A percentile compares a stretch with the other conserved stretches of the same genome.
Conservation (phyloP, 2,113 vertebrate genomes). For the Poecile atricapillus region DNA sequence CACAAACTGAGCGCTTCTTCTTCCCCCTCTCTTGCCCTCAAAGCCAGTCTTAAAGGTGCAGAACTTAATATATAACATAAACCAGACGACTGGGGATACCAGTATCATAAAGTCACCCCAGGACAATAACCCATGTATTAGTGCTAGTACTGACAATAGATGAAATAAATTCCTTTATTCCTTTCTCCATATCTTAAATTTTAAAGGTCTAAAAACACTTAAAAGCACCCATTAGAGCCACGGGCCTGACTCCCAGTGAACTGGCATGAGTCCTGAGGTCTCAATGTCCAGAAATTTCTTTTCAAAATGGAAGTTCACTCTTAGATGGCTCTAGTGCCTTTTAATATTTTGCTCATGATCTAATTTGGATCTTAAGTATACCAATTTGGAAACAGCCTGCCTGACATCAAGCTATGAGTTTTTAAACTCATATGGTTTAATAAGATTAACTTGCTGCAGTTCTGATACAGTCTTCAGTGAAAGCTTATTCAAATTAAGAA, state of each 20-base stretch:
- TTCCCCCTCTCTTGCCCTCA: no score
- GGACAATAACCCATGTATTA: neutral
- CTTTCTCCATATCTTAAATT: neutral
- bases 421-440: neutral
- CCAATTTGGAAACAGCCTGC: constrained; percentile 25
- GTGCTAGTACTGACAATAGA: neutral
- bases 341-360: constrained; percentile 29
- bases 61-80: no score
- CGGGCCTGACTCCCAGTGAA: neutral
- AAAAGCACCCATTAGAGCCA: neutral
- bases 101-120: no score
- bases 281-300: neutral
- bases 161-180: neutral
- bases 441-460: constrained; percentile 28
- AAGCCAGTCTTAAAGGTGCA: no score
- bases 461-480: constrained; percentile 24
- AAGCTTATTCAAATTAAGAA: constrained; percentile 40
- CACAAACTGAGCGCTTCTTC: no score
- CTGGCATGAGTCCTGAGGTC: neutral
- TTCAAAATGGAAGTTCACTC: neutral
- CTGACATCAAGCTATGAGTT: constrained; percentile 17
- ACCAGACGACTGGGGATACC: no score
- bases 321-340: neutral
- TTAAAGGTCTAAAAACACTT: neutral
- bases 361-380: constrained; percentile 30